phyloP scores from a whole-genome alignment of 2,888 invertebrate species.

The Agrilus mali region DNA sequence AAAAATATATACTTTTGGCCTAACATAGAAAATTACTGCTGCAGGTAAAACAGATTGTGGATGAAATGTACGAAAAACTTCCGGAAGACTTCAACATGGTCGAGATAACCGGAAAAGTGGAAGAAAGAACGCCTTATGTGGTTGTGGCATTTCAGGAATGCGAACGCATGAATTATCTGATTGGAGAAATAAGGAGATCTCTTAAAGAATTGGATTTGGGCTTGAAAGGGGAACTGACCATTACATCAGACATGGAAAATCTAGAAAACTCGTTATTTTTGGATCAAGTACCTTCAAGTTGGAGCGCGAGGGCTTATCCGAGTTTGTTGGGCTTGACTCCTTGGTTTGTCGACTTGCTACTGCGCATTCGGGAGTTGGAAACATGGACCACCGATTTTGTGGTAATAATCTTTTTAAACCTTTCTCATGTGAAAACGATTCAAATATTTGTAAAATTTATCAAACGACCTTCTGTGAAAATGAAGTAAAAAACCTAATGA shows the following conservation, averaged over 20 bases:
- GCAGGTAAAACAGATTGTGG: conserved; percentile 84
- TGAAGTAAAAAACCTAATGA: too few relatives aligned
- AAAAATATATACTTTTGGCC: too few relatives aligned
- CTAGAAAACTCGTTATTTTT: conserved; percentile 83
- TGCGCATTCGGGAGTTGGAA: conserved; percentile 77
- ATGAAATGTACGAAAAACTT: conserved; percentile 88
- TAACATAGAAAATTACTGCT: conserved; percentile 9
- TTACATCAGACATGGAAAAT: conserved; percentile 93
- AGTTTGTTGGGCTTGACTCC: conserved; percentile 75
- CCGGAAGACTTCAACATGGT: conserved; percentile 94
- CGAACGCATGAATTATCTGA: conserved; percentile 89
- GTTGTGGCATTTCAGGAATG: conserved; percentile 94
- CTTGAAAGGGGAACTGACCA: conserved; percentile 90
- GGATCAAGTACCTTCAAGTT: conserved; percentile 83
- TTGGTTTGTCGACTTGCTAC: conserved; percentile 87
- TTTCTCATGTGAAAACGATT: background rate
- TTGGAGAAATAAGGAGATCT: conserved; percentile 81
- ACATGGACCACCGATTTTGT: conserved; percentile 93
- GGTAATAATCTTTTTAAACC: conserved; percentile 38
- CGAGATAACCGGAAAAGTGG: conserved; percentile 90
- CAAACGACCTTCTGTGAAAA: too few relatives aligned
- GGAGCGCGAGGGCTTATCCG: conserved; percentile 84
- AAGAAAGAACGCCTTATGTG: conserved; percentile 91
- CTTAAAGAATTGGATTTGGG: conserved; percentile 87
- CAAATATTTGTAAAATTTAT: background rate